These are phyloP conservation scores for Lochmaea crataegi DNA, from an alignment of 2,888 invertebrate genomes.

Conservation along the genomic window DNA sequence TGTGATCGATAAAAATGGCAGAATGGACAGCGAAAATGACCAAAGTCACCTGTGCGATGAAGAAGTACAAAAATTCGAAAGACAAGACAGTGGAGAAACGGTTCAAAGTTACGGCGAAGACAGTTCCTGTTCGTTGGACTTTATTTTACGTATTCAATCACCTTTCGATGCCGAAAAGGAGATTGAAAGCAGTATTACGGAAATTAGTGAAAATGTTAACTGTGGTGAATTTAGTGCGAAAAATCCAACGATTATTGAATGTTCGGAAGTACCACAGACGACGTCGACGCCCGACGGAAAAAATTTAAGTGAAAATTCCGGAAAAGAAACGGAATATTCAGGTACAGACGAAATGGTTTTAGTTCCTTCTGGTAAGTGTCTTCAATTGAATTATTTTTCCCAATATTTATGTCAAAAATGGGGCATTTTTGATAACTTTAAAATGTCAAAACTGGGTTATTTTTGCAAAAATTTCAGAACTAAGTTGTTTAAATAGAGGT, in stretches of 20 bases:
- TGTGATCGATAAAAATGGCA: constrained; percentile 42
- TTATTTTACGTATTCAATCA: constrained; percentile 57
- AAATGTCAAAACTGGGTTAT: no score
- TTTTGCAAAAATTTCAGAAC: no score
- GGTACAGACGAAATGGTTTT: constrained; percentile 60
- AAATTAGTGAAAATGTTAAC: constrained; percentile 8
- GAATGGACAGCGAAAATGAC: constrained; percentile 40
- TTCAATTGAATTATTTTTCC: neutral
- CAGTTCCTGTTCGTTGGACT: constrained; percentile 53
- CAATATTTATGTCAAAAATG: no score
- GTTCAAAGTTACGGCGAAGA: constrained; percentile 45
- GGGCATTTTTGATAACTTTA: no score
- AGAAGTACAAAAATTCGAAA: constrained; percentile 38
- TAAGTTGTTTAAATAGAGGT: no score
- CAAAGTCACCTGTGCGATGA: constrained; percentile 34
- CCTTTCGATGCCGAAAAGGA: constrained; percentile 50
- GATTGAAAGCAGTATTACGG: constrained; percentile 27
- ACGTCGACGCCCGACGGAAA: neutral
- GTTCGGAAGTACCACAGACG: neutral
- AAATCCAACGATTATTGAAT: neutral
- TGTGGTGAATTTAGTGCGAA: constrained; percentile 8
- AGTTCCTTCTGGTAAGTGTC: constrained; percentile 61
- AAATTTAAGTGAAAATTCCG: constrained; percentile 13
- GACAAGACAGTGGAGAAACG: constrained; percentile 37
- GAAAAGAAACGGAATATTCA: constrained; percentile 31